These are phyloP conservation scores for Trinorchestia longiramus DNA, from an alignment of 1,140 invertebrate species.

Conservation along the genomic window DNA sequence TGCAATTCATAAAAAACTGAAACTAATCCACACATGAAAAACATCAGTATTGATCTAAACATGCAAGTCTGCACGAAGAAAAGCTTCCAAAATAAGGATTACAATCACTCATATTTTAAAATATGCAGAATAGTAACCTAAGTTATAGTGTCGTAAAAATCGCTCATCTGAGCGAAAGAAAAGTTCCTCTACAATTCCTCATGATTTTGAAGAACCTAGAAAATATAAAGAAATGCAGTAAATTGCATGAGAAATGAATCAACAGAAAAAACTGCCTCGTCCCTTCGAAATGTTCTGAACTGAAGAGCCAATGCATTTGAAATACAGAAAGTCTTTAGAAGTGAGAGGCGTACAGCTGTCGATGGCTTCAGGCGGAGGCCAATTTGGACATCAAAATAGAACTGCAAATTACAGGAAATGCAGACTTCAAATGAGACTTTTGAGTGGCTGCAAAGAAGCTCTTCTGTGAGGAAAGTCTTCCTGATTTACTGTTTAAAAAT, in stretches of 20 bases:
- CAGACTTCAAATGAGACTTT: background rate
- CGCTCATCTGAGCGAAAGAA: too few species aligned
- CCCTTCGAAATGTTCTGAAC: background rate
- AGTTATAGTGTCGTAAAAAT: too few species aligned
- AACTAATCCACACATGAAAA: too few species aligned
- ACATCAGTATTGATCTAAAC: too few species aligned
- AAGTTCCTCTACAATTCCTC: too few species aligned
- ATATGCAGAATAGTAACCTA: too few species aligned
- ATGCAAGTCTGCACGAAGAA: too few species aligned
- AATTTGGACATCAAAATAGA: conserved; percentile 28
- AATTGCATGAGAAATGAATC: background rate
- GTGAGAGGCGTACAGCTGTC: conserved; percentile 12
- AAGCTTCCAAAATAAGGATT: too few species aligned
- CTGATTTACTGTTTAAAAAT: background rate
- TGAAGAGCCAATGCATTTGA: conserved; percentile 38
- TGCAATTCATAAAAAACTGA: too few species aligned
- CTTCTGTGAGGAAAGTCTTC: background rate
- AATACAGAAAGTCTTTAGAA: conserved; percentile 47
- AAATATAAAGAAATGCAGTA: background rate
- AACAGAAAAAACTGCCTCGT: background rate
- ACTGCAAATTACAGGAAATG: conserved; percentile 42
- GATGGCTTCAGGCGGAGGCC: background rate
- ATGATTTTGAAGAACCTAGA: too few species aligned
- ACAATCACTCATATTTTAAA: too few species aligned
- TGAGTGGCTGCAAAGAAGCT: conserved; percentile 4